phyloP scores from a whole-genome alignment of 2,888 invertebrate genomes.

The Rapana venosa region DNA sequence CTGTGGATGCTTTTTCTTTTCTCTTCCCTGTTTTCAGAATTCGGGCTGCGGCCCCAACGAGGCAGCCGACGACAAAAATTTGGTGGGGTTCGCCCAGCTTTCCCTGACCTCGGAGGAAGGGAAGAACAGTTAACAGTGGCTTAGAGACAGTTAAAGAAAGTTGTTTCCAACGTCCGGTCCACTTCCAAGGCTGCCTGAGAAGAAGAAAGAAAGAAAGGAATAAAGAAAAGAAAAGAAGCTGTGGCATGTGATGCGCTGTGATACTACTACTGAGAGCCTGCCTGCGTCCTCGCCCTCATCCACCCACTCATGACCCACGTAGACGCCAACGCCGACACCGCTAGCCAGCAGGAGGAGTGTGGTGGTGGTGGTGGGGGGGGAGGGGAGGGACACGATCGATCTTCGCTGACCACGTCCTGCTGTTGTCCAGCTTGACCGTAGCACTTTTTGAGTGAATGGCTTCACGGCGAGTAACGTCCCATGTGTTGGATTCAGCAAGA shows the following conservation, averaged over 20 bases:
- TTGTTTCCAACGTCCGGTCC: neutral
- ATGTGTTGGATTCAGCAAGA: no score
- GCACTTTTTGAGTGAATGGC: no score
- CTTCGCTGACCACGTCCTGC: no score
- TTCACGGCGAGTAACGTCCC: neutral
- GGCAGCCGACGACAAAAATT: constrained; percentile 93
- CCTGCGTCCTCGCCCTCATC: neutral
- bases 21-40: constrained; percentile 74
- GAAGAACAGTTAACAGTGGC: constrained; percentile 39
- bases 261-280: neutral
- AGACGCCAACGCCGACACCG: no score
- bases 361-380: neutral
- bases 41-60: constrained; percentile 84
- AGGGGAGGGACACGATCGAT: neutral
- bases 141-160: neutral
- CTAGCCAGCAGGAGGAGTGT: neutral
- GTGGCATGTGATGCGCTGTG: constrained; percentile 5
- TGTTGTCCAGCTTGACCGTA: neutral
- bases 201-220: no score
- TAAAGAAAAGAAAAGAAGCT: neutral
- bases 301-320: neutral
- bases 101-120: constrained; percentile 63
- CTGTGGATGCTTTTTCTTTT: no score
- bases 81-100: constrained; percentile 98
- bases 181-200: constrained; percentile 21